Evolutionary conservation across 1,140 invertebrate species (phyloP).

Genomic region (Lucilia sericata): DNA sequence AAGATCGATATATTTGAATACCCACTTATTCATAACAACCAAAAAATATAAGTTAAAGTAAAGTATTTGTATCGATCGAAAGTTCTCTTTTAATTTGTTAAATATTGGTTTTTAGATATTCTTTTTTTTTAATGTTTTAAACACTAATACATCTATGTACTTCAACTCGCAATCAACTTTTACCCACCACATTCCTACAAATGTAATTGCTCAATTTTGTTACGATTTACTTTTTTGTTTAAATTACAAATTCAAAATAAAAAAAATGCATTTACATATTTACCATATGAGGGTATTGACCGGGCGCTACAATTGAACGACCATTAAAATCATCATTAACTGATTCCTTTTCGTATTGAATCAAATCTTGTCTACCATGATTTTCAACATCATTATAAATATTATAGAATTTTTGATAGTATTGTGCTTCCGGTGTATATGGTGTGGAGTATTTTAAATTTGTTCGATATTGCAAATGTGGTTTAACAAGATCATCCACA

Average conservation of each 20-base stretch:
- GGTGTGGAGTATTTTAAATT: background rate
- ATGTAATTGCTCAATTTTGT: background rate
- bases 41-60: too few relatives aligned
- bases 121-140: too few relatives aligned
- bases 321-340: slow-evolving; percentile 57
- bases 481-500: background rate
- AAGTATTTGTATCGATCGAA: too few relatives aligned
- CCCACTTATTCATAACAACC: too few relatives aligned
- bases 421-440: background rate
- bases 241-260: background rate
- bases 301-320: slow-evolving; percentile 56
- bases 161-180: too few relatives aligned
- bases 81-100: too few relatives aligned
- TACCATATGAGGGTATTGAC: slow-evolving; percentile 59
- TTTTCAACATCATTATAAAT: slow-evolving; percentile 52
- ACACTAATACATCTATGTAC: too few relatives aligned
- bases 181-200: too few relatives aligned
- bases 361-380: slow-evolving; percentile 45
- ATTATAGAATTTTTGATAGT: slow-evolving; percentile 49
- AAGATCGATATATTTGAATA: too few relatives aligned
- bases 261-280: background rate
- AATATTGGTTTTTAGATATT: too few relatives aligned
- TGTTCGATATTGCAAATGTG: background rate
- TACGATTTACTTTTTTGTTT: background rate
- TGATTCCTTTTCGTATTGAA: slow-evolving; percentile 49